These are phyloP conservation scores for Chionodraco myersi DNA, from an alignment of 2,113 vertebrate species.

Conservation along the genomic window DNA sequence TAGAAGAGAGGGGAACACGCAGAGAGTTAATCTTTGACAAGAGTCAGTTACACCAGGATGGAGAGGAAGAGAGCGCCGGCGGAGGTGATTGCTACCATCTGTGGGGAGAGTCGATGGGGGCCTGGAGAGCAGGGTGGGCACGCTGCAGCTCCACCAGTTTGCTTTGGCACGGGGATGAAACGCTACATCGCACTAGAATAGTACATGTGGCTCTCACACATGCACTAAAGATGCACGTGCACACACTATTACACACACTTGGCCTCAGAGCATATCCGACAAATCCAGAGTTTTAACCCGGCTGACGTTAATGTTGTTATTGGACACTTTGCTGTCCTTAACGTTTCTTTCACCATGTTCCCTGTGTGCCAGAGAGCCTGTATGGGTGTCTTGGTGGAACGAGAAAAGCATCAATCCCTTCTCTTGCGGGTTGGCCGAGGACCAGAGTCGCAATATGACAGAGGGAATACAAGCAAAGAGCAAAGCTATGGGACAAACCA, in stretches of 20 bases:
- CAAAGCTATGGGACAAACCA: conserved; percentile 23
- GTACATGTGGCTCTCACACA: conserved; percentile 58
- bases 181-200: conserved; percentile 50
- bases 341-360: conserved; percentile 48
- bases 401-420: conserved; percentile 40
- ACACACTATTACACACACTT: conserved; percentile 1
- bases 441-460: conserved; percentile 53
- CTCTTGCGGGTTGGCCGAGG: conserved; percentile 35
- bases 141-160: conserved; percentile 59
- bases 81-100: conserved; percentile 81
- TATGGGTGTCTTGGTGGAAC: conserved; percentile 47
- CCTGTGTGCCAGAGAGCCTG: conserved; percentile 36
- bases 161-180: conserved; percentile 74
- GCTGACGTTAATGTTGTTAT: conserved; percentile 52
- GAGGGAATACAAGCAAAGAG: conserved; percentile 46
- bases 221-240: conserved; percentile 29
- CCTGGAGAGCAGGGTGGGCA: conserved; percentile 67
- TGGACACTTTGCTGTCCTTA: conserved; percentile 65
- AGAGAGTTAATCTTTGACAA: conserved; percentile 57
- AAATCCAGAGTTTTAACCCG: conserved; percentile 47
- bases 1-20: conserved; percentile 30
- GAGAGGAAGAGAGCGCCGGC: conserved; percentile 52
- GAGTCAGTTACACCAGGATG: conserved; percentile 57
- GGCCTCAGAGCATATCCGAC: conserved; percentile 37
- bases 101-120: conserved; percentile 56